Conservation (phyloP, 2,113 vertebrate species). For the Sus scrofa region DNA sequence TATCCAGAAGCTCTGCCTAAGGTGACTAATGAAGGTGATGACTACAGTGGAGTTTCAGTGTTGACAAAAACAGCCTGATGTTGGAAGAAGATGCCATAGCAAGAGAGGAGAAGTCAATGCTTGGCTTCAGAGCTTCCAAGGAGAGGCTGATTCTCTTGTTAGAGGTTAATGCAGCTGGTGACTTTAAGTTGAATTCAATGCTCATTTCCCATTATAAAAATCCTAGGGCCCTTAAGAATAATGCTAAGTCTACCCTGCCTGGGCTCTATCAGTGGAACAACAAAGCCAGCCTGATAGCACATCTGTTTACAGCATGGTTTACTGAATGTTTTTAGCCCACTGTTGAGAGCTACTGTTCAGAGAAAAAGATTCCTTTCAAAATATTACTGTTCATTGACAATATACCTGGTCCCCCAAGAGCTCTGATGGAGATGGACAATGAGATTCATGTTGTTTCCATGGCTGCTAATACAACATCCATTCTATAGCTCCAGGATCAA, state of each 20-base stretch:
- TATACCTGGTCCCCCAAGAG: neutral
- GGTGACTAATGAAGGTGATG: neutral
- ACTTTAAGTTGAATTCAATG: neutral
- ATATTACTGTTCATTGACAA: neutral
- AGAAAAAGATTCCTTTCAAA: neutral
- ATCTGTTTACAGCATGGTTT: neutral
- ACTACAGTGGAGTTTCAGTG: neutral
- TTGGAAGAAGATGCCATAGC: neutral
- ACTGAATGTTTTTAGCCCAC: neutral
- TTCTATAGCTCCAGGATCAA: neutral
- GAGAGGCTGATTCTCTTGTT: neutral
- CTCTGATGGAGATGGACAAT: neutral
- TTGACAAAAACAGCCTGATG: neutral
- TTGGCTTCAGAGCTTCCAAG: neutral
- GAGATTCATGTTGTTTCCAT: neutral
- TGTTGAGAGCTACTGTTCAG: neutral
- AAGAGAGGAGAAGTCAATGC: neutral
- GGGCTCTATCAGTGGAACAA: neutral
- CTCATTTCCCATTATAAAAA: neutral
- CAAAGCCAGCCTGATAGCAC: neutral
- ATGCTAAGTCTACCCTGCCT: neutral
- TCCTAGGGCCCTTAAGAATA: neutral
- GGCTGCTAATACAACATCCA: neutral
- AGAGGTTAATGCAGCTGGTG: neutral
- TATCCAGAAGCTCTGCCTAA: neutral